These are phyloP conservation scores for Rhinoderma darwinii DNA, from an alignment of 2,113 vertebrate genomes.

Conservation along the genomic window DNA sequence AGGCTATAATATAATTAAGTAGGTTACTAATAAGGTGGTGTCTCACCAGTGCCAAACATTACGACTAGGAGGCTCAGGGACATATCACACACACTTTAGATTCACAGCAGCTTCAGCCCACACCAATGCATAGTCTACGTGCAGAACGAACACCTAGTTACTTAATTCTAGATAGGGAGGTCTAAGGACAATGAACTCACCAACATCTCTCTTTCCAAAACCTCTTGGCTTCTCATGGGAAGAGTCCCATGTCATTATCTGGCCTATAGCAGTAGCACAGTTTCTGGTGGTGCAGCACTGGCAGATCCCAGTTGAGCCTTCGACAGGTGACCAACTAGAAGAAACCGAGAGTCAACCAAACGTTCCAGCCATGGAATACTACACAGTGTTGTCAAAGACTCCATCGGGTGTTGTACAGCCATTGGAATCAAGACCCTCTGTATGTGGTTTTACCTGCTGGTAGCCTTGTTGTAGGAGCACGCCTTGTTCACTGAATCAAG, in stretches of 20 bases:
- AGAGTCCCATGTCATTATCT: background rate
- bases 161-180: too few relatives aligned
- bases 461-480: constrained; percentile 72
- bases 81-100: too few relatives aligned
- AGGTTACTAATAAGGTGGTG: background rate
- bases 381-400: background rate
- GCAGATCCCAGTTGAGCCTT: constrained; percentile 69
- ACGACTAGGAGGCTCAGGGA: too few relatives aligned
- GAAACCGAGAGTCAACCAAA: background rate
- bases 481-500: constrained; percentile 72
- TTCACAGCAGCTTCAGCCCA: too few relatives aligned
- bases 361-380: background rate
- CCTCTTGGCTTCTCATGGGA: accelerated
- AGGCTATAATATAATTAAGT: too few relatives aligned
- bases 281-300: constrained; percentile 65
- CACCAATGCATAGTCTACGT: too few relatives aligned
- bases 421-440: too few relatives aligned
- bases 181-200: too few relatives aligned
- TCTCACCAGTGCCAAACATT: too few relatives aligned
- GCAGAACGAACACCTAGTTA: too few relatives aligned
- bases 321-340: constrained; percentile 70
- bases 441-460: constrained; percentile 61
- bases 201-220: background rate
- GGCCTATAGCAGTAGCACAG: constrained; percentile 50
- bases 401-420: background rate